Percentiles rank a stretch among this genome's conserved stretches.
Evolutionary conservation across 2,888 invertebrate genomes (phyloP).

Genomic region (Crossocerus cetratus): DNA sequence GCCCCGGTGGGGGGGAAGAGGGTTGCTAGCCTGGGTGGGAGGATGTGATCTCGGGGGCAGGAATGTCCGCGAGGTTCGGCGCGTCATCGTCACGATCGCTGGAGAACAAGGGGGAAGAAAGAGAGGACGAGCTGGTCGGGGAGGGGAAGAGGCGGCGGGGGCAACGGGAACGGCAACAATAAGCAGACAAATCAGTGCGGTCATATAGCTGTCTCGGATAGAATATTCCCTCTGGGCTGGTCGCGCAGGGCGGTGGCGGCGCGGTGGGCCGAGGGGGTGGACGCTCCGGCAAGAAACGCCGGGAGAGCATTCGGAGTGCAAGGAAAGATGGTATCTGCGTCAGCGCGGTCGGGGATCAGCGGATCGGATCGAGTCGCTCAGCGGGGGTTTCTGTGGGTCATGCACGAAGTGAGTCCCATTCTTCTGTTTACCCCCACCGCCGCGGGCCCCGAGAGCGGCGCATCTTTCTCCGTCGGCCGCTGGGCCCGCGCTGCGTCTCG

Average conservation of each 20-base stretch:
- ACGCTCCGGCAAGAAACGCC: conserved; percentile 64
- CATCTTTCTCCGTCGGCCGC: conserved; percentile 25
- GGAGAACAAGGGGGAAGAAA: conserved; percentile 36
- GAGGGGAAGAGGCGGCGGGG: conserved; percentile 12
- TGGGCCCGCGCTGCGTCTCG: conserved; percentile 21
- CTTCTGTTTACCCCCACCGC: conserved; percentile 57
- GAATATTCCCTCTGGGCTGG: conserved; percentile 48
- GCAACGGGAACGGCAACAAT: conserved; percentile 57
- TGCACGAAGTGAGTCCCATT: conserved; percentile 74
- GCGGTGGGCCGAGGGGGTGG: conserved; percentile 36
- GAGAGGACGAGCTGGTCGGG: conserved; percentile 9
- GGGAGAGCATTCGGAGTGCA: conserved; percentile 68
- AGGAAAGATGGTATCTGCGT: conserved; percentile 75
- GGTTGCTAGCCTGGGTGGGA: too few relatives aligned
- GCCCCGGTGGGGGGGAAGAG: too few relatives aligned
- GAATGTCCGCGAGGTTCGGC: conserved; percentile 3
- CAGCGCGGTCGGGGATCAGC: conserved; percentile 76
- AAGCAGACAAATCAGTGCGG: conserved; percentile 64
- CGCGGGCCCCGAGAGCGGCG: conserved; percentile 8
- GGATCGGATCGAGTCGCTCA: conserved; percentile 75
- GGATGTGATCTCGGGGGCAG: background rate
- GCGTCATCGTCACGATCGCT: conserved; percentile 54
- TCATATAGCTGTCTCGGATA: conserved; percentile 62
- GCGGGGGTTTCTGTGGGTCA: conserved; percentile 77
- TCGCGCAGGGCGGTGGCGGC: conserved; percentile 7